phyloP scores from a whole-genome alignment of 2,888 invertebrate species.

The Phlogophora meticulosa region DNA sequence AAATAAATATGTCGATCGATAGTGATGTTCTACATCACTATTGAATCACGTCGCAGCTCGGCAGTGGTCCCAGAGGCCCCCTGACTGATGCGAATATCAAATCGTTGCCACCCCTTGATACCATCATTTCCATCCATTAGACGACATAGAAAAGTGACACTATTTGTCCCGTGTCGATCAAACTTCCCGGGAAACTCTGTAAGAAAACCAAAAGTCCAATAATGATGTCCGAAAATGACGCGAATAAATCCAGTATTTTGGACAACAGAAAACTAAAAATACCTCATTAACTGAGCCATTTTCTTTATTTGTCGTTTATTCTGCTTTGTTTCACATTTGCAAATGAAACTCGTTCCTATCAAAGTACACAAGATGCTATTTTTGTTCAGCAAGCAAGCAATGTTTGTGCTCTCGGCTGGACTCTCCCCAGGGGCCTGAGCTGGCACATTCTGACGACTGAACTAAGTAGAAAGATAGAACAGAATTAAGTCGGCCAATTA shows the following conservation, averaged over 20 bases:
- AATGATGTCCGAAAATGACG: constrained; percentile 49
- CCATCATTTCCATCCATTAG: constrained; percentile 87
- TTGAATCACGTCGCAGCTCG: constrained; percentile 82
- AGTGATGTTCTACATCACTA: constrained; percentile 71
- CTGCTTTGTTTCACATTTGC: constrained; percentile 72
- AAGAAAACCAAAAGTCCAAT: constrained; percentile 49
- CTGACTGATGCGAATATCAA: constrained; percentile 88
- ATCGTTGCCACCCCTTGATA: constrained; percentile 88
- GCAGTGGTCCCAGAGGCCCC: constrained; percentile 80
- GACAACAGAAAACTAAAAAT: constrained; percentile 78
- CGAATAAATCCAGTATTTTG: constrained; percentile 60
- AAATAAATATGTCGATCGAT: constrained; percentile 76
- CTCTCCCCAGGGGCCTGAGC: constrained; percentile 89
- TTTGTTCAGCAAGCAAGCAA: constrained; percentile 80
- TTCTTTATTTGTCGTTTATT: constrained; percentile 82
- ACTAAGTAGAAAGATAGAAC: constrained; percentile 91
- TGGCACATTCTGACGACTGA: constrained; percentile 91
- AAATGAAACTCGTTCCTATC: constrained; percentile 80
- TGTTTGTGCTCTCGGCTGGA: constrained; percentile 86
- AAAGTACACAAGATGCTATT: constrained; percentile 76
- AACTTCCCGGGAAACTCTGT: constrained; percentile 58
- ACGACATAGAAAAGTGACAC: constrained; percentile 77
- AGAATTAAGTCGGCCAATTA: constrained; percentile 91
- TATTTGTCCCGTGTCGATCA: constrained; percentile 76
- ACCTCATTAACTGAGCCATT: constrained; percentile 83